Evolutionary conservation across 2,797 vertebrate genomes (phyloP).

Genomic region (Diglossa cyanea): DNA sequence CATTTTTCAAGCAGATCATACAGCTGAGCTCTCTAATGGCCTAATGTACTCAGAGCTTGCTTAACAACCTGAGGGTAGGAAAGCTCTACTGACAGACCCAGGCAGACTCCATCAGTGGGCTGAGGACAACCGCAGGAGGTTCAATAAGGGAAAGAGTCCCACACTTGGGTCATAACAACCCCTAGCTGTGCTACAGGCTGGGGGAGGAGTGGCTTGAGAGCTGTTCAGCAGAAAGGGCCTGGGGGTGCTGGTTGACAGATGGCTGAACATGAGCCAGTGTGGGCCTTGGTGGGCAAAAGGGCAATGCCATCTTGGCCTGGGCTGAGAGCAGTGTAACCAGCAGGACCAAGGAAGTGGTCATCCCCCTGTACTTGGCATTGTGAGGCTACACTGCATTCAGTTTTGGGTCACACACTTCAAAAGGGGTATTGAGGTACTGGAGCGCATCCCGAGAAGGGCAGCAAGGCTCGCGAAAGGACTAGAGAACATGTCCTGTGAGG

Average conservation of each 20-base stretch:
- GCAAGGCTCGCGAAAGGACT: accelerated
- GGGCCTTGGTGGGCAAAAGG: background rate
- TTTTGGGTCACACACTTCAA: background rate
- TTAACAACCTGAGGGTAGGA: background rate
- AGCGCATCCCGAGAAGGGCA: background rate
- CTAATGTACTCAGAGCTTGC: background rate
- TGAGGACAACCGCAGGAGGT: background rate
- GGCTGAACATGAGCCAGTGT: background rate
- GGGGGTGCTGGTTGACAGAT: accelerated
- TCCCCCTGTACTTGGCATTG: too few species aligned
- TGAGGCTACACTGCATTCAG: background rate
- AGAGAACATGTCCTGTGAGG: background rate
- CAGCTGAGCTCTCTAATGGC: background rate
- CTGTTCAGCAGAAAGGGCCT: background rate
- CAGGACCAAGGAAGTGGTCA: background rate
- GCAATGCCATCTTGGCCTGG: background rate
- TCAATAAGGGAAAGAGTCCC: background rate
- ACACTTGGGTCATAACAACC: background rate
- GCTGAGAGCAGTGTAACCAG: background rate
- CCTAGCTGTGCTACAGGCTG: accelerated
- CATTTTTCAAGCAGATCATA: background rate
- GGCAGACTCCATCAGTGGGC: background rate
- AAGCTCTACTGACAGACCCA: background rate
- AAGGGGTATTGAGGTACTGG: background rate
- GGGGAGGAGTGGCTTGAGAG: background rate